A percentile compares a stretch with the other conserved stretches of the same genome.
These are phyloP conservation scores for Glyphotaelius pellucidus DNA, from an alignment of 2,888 invertebrate species.

Conservation along the genomic window DNA sequence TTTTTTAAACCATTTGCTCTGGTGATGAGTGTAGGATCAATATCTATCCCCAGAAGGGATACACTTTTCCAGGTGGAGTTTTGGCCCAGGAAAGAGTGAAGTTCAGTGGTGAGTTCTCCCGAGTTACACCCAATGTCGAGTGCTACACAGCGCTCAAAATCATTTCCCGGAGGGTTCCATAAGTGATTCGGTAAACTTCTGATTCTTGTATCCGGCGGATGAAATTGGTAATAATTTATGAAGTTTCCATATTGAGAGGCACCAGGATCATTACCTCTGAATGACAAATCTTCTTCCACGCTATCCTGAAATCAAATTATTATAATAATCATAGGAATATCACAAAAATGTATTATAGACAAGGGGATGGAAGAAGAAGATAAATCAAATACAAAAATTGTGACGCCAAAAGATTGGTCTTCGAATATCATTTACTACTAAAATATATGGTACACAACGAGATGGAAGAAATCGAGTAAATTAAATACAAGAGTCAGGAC, in stretches of 20 bases:
- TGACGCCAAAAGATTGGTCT: too few species aligned
- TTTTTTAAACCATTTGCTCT: conserved; percentile 78
- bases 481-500: background rate
- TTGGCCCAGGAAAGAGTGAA: conserved; percentile 76
- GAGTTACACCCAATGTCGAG: conserved; percentile 89
- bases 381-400: too few species aligned
- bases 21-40: conserved; percentile 83
- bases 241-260: conserved; percentile 90
- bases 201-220: conserved; percentile 83
- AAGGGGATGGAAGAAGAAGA: background rate
- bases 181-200: conserved; percentile 78
- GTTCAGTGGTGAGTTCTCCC: conserved; percentile 83
- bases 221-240: conserved; percentile 91
- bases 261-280: conserved; percentile 82
- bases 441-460: too few species aligned
- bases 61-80: conserved; percentile 71
- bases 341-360: too few species aligned
- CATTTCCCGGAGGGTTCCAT: conserved; percentile 68
- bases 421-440: too few species aligned
- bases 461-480: too few species aligned
- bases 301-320: conserved; percentile 9
- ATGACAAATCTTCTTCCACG: conserved; percentile 70
- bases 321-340: background rate
- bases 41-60: conserved; percentile 83
- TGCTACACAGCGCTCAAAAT: conserved; percentile 73